Conservation (phyloP, 2,888 invertebrate genomes). For the Ligdia adustata region DNA sequence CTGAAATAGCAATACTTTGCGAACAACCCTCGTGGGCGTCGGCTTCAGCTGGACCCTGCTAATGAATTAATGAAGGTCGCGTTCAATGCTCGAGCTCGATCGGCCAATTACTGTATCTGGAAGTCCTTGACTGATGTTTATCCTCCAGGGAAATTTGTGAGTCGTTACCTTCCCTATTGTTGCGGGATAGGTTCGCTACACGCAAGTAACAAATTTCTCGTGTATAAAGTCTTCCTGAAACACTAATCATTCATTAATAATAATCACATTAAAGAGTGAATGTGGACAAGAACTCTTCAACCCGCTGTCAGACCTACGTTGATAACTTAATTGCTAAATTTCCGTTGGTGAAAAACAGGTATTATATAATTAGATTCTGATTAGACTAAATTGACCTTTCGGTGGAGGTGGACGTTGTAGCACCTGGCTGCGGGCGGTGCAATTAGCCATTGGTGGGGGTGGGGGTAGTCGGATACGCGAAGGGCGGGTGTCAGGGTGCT, state of each 20-base stretch:
- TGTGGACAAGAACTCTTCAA: not conserved
- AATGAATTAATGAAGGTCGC: conserved; percentile 59
- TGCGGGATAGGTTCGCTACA: too few species aligned
- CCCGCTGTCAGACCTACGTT: not conserved
- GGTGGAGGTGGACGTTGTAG: conserved; percentile 43
- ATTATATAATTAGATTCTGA: conserved; percentile 35
- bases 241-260: too few species aligned
- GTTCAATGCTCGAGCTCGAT: conserved; percentile 35
- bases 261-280: not conserved
- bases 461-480: conserved; percentile 48
- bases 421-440: conserved; percentile 50
- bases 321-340: conserved; percentile 8
- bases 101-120: conserved; percentile 34
- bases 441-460: conserved; percentile 42
- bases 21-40: too few species aligned
- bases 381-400: conserved; percentile 46
- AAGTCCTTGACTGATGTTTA: conserved; percentile 26
- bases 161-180: conserved; percentile 16
- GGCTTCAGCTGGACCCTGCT: conserved; percentile 45
- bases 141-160: conserved; percentile 18
- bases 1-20: too few species aligned
- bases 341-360: not conserved
- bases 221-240: too few species aligned
- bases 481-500: conserved; percentile 62
- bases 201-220: too few species aligned